A percentile compares a stretch with the other conserved stretches of the same genome.
Conservation (phyloP, 2,797 vertebrate genomes). For the Emys orbicularis region DNA sequence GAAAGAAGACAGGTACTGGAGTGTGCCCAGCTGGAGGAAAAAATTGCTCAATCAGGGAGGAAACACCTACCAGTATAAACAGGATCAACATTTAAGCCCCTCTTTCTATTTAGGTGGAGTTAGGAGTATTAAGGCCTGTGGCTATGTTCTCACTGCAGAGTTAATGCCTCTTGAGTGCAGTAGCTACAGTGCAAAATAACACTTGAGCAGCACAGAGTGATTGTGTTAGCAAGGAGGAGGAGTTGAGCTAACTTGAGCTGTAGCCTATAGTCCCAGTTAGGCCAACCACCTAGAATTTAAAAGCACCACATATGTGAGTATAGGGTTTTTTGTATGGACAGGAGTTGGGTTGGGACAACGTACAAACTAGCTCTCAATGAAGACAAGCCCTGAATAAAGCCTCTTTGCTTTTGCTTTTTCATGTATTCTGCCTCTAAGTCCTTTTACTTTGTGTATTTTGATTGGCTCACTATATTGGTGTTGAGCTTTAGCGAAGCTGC, state of each 20-base stretch:
- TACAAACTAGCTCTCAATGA: background rate
- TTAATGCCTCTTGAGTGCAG: background rate
- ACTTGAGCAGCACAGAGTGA: background rate
- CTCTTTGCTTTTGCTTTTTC: background rate
- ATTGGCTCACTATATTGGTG: background rate
- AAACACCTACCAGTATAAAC: background rate
- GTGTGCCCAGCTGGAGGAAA: background rate
- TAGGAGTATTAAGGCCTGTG: background rate
- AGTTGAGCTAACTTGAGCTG: background rate
- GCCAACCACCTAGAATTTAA: background rate
- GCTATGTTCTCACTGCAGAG: background rate
- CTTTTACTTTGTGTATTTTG: background rate
- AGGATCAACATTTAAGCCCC: background rate
- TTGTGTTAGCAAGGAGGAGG: background rate
- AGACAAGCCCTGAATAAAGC: slow-evolving; percentile 15
- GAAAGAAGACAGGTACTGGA: background rate
- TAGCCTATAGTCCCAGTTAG: background rate
- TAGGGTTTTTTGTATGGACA: background rate
- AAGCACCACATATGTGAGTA: background rate
- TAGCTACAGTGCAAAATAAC: background rate
- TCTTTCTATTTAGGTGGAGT: background rate
- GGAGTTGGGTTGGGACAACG: too few relatives aligned
- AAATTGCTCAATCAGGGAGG: accelerated
- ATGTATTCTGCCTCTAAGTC: background rate
- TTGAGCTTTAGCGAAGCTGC: background rate